These are phyloP conservation scores for Crypturellus tataupa DNA, from an alignment of 2,797 vertebrate species.

Conservation along the genomic window DNA sequence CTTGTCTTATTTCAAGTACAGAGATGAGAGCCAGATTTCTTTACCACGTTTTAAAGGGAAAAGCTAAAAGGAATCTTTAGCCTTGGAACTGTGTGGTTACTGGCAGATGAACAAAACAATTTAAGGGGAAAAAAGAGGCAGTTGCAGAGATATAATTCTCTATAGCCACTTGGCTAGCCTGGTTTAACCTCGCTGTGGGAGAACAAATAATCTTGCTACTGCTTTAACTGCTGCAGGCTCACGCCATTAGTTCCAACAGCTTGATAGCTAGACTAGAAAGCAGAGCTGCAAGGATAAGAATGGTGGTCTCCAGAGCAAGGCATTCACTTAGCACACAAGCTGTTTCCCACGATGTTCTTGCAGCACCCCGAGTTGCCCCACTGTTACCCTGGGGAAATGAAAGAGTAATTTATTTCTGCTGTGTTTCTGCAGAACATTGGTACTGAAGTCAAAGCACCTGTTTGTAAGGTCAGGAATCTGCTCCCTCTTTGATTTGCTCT, in stretches of 20 bases:
- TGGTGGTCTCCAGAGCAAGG: not conserved
- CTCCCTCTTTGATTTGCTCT: not conserved
- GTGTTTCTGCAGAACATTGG: not conserved
- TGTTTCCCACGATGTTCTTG: not conserved
- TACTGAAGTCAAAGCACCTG: not conserved
- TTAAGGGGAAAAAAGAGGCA: slow-evolving; percentile 41
- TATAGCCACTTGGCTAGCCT: slow-evolving; percentile 61
- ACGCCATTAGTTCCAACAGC: slow-evolving; percentile 43
- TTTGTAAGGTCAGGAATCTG: not conserved
- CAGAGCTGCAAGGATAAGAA: slow-evolving; percentile 15
- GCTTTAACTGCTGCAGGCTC: slow-evolving; percentile 53
- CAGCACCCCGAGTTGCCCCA: not conserved
- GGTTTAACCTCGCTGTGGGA: slow-evolving; percentile 56
- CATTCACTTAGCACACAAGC: not conserved
- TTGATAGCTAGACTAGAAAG: slow-evolving; percentile 29
- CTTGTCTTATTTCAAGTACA: slow-evolving; percentile 53
- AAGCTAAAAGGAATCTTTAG: slow-evolving; percentile 61
- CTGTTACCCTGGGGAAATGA: not conserved
- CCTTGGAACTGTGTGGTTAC: slow-evolving; percentile 56
- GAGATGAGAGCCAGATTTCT: slow-evolving; percentile 60
- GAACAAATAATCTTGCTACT: slow-evolving; percentile 42
- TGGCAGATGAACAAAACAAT: slow-evolving; percentile 70
- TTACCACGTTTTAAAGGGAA: slow-evolving; percentile 63
- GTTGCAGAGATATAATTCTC: slow-evolving; percentile 52
- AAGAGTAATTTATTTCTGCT: not conserved